A percentile compares a stretch with the other conserved stretches of the same genome.
phyloP scores from a whole-genome alignment of 2,797 vertebrate species.

The Enteromius paludinosus region DNA sequence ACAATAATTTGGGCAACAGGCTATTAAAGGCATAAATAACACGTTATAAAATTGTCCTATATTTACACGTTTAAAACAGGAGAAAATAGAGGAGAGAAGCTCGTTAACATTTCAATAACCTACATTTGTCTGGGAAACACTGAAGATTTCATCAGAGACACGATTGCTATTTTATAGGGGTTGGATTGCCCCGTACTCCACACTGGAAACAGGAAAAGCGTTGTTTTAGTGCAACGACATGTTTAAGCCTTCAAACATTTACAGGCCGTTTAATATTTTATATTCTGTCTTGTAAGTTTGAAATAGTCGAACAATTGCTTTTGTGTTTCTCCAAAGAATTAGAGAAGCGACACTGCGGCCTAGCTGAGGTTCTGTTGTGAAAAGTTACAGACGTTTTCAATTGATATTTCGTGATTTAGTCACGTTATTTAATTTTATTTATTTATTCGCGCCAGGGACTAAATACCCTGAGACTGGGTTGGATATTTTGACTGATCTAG shows the following conservation, averaged over 20 bases:
- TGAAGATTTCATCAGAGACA: conserved; percentile 12
- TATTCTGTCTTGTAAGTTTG: conserved; percentile 43
- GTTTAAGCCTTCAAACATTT: conserved; percentile 53
- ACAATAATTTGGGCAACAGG: neutral
- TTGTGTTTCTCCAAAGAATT: conserved; percentile 1
- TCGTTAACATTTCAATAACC: conserved; percentile 22
- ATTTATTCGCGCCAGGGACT: too few species aligned
- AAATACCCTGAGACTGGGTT: too few species aligned
- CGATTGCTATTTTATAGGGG: conserved; percentile 34
- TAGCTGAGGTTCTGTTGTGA: neutral
- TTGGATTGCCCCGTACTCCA: conserved; percentile 33
- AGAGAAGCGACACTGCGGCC: neutral
- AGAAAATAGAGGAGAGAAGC: conserved; percentile 18
- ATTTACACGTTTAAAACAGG: conserved; percentile 29
- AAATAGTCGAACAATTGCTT: conserved; percentile 27
- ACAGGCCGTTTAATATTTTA: conserved; percentile 49
- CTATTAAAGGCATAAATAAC: neutral
- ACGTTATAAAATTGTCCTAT: neutral
- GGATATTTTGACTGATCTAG: neutral
- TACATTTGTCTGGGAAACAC: conserved; percentile 2
- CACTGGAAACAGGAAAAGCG: conserved; percentile 28
- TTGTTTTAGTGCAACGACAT: conserved; percentile 44
- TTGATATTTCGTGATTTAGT: neutral
- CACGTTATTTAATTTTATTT: too few species aligned
- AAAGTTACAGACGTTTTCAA: neutral